Conservation (phyloP, 2,888 invertebrate species). For the Agrilus mali region DNA sequence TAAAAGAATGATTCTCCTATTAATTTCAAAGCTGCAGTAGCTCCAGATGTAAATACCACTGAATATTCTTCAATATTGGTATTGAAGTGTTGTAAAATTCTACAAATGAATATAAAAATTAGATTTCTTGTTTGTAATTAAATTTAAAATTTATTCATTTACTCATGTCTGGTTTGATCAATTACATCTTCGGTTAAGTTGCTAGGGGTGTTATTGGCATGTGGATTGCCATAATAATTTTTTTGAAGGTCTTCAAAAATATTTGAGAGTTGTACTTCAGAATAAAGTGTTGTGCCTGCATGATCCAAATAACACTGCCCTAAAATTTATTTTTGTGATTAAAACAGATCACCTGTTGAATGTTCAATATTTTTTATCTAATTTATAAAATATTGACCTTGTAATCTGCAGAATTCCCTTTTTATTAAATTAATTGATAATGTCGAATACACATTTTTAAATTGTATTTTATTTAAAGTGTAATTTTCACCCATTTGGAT, state of each 20-base stretch:
- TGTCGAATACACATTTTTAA: no score
- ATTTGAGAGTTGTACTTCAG: conserved; percentile 56
- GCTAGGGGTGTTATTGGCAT: conserved; percentile 60
- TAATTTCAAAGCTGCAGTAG: conserved; percentile 77
- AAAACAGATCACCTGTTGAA: no score
- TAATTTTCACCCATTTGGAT: no score
- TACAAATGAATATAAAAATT: conserved; percentile 28
- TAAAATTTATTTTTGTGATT: conserved; percentile 25
- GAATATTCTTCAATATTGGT: conserved; percentile 68
- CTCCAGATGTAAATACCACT: conserved; percentile 87
- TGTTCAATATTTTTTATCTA: no score
- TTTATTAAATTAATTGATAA: no score
- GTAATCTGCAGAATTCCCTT: no score
- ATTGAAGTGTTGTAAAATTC: conserved; percentile 75
- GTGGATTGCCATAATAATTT: conserved; percentile 85
- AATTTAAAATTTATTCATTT: conserved; percentile 13
- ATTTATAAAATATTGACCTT: no score
- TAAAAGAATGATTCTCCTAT: conserved; percentile 73
- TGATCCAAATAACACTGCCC: conserved; percentile 77
- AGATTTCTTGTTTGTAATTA: neutral
- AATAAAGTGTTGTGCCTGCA: conserved; percentile 75
- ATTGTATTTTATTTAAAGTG: no score
- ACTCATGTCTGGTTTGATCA: conserved; percentile 72
- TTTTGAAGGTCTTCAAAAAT: conserved; percentile 50
- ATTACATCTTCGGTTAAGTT: conserved; percentile 70